Evolutionary conservation across 1,140 invertebrate species (phyloP).

Genomic region (Bombus balteatus): DNA sequence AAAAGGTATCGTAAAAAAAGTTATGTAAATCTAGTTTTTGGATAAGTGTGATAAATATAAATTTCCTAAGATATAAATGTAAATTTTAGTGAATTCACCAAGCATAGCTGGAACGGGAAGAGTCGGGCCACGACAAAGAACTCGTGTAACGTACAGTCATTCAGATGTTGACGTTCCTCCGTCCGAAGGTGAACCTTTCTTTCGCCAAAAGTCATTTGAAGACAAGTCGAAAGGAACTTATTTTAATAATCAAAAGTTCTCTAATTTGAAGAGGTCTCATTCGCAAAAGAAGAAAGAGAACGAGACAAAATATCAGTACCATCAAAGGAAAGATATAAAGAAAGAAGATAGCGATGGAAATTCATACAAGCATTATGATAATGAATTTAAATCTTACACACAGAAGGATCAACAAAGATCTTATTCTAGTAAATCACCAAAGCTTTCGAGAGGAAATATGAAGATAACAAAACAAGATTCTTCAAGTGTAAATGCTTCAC

Average conservation of each 20-base stretch:
- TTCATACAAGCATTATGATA: conserved; percentile 27
- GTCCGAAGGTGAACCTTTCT: conserved; percentile 59
- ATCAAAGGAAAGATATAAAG: conserved; percentile 63
- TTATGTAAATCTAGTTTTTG: not conserved
- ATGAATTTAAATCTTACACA: conserved; percentile 20
- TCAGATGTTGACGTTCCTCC: conserved; percentile 70
- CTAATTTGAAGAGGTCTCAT: conserved; percentile 70
- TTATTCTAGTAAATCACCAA: conserved; percentile 50
- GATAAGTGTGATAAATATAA: not conserved
- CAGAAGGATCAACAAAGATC: conserved; percentile 47
- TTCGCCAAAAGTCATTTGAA: conserved; percentile 71
- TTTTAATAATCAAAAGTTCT: conserved; percentile 63
- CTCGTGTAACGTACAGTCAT: conserved; percentile 78
- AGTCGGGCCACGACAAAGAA: conserved; percentile 81
- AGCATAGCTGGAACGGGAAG: conserved; percentile 79
- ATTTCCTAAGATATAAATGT: conserved; percentile 5
- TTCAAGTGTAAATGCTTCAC: not conserved
- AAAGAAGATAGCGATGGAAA: conserved; percentile 59
- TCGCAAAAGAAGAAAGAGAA: conserved; percentile 69
- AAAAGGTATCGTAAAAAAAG: conserved; percentile 70
- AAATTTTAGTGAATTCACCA: conserved; percentile 77
- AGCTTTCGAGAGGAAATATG: conserved; percentile 40
- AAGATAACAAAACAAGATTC: conserved; percentile 56
- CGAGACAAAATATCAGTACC: conserved; percentile 62
- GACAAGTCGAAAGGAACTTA: conserved; percentile 67